Base-by-base conservation (phyloP, 2,888 invertebrate species). In the Parnassius orleans region DNA sequence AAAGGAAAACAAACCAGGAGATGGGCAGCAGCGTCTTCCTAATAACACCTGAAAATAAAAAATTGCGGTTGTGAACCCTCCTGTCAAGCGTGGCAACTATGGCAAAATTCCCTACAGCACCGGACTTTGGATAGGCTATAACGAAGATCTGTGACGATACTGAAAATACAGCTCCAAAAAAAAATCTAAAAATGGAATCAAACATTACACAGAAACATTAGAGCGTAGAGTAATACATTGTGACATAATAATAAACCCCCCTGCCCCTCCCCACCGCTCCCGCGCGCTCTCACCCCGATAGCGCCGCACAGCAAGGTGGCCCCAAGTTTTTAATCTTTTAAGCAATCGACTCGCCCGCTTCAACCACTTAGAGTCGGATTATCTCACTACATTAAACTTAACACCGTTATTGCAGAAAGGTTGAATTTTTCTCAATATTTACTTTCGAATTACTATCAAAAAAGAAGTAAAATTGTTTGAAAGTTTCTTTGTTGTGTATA, bases 291-390 rank as follows among this genome's bases (percentile, higher is more conserved):
- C 46, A 44, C 51, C 9, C 51, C 57, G 33, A 48, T 19, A 53
- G 59, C 68, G 66, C 69, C 68, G 69, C 69, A 43, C 70, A 59
- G 66, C 70, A 75, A 71, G 74, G 71, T 72, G 72, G 69, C 72
- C 70, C 72, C 71, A 79, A 81, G 77, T 81, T 81, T 82, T 80
- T 80, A 83, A 84, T 83, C 83, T 80, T 72, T 76, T 78, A 75
- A 79, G 79, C 74, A 75, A 78, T 73, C 70, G 69, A 67, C 72
- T 70, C 74, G 71, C 72, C 74, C 67, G 55, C 66, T 59, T 70
- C 69, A 76, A 65, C 74, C 67, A 51, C 66, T 64, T 71, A 69
- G 76, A 64, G 67, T 51, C n/a, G 72, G 77, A 79, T 83, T 81
- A 81, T 78, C 77, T 82, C 80, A 76, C 78, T 77, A 79, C 81